phyloP scores from a whole-genome alignment of 2,888 invertebrate genomes.

The Ornithoptera priamus region DNA sequence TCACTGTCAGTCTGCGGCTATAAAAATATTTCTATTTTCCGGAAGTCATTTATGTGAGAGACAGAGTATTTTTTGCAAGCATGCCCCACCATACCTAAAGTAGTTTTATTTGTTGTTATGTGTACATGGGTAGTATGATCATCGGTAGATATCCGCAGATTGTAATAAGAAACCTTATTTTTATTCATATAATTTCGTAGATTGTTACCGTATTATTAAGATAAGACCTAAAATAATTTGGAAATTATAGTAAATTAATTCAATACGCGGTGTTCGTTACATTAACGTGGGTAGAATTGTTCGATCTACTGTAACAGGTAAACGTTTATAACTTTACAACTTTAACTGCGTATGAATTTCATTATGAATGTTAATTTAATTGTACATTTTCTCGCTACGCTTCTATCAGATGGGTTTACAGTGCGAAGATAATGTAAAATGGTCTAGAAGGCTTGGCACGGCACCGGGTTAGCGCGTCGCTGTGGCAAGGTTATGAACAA shows the following conservation, averaged over 20 bases:
- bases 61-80: too few relatives aligned
- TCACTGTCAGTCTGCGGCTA: too few relatives aligned
- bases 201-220: neutral
- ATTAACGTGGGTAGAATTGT: slow-evolving; percentile 21
- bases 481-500: slow-evolving; percentile 38
- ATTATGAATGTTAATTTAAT: slow-evolving; percentile 17
- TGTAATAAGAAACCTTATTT: neutral
- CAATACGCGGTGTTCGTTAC: slow-evolving; percentile 18
- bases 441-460: slow-evolving; percentile 13
- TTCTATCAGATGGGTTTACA: slow-evolving; percentile 33
- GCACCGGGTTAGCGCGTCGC: slow-evolving; percentile 15
- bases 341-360: slow-evolving; percentile 10
- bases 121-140: too few relatives aligned
- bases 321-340: slow-evolving; percentile 18
- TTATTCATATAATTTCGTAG: neutral
- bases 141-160: too few relatives aligned
- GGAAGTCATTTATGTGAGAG: too few relatives aligned
- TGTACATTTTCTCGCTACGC: slow-evolving; percentile 25
- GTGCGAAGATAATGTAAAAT: slow-evolving; percentile 33
- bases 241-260: slow-evolving; percentile 15
- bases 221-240: slow-evolving; percentile 8
- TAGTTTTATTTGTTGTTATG: too few relatives aligned
- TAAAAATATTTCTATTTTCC: too few relatives aligned
- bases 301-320: slow-evolving; percentile 5
- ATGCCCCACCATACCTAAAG: too few relatives aligned